Evolutionary conservation across 2,113 vertebrate genomes (phyloP).

Genomic region (Erpornis zantholeuca): DNA sequence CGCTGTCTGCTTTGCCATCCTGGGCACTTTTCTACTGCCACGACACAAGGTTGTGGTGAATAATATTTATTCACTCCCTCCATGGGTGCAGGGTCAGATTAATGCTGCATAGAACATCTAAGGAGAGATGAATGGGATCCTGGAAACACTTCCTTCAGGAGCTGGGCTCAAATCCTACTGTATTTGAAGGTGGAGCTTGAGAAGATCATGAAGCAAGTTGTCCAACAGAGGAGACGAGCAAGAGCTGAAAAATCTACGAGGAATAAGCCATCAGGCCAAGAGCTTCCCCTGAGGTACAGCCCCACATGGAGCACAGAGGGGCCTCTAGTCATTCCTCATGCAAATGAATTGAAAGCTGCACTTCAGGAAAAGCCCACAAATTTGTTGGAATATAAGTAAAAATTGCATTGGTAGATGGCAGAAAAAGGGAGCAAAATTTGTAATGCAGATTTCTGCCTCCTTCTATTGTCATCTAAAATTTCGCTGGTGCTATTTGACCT

Average conservation of each 20-base stretch:
- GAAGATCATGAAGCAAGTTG: neutral
- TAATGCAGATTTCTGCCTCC: neutral
- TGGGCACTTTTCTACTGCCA: neutral
- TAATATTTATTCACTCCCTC: neutral
- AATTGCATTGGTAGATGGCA: neutral
- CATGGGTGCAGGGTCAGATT: neutral
- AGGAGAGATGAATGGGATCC: neutral
- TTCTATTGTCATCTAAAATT: neutral
- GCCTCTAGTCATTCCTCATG: neutral
- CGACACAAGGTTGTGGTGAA: neutral
- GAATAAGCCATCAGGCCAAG: neutral
- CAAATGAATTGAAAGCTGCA: neutral
- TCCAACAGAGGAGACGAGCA: neutral
- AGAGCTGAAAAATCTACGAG: neutral
- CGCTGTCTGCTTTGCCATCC: neutral
- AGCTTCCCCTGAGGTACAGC: neutral
- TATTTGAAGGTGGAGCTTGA: neutral
- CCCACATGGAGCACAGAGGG: neutral
- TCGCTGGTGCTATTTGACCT: neutral
- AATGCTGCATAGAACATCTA: neutral
- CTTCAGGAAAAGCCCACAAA: neutral
- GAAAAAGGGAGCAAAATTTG: neutral
- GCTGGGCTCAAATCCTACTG: neutral
- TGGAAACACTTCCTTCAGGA: neutral
- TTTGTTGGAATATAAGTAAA: neutral